These are phyloP conservation scores for Brachionus angularis DNA, from an alignment of 1,140 invertebrate species.

Conservation along the genomic window DNA sequence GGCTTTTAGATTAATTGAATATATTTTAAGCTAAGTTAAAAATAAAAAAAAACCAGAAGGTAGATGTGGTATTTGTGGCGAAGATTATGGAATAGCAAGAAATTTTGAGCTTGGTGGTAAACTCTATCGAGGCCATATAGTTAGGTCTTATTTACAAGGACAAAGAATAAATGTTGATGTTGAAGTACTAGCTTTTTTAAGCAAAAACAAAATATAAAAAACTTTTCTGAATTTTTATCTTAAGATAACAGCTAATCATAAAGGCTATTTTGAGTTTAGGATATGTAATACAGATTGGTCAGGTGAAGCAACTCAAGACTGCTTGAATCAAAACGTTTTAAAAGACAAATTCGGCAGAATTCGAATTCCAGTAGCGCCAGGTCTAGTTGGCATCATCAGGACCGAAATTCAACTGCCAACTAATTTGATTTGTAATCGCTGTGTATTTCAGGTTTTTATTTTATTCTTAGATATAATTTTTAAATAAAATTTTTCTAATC, in stretches of 20 bases:
- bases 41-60: conserved; percentile 39
- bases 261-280: conserved; percentile 50
- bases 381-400: background rate
- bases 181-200: background rate
- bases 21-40: background rate
- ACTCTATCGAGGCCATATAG: background rate
- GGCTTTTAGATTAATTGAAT: background rate
- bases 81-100: background rate
- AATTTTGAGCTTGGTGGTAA: conserved; percentile 36
- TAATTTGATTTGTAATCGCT: conserved; percentile 51
- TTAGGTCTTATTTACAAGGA: conserved; percentile 11
- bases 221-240: conserved; percentile 57
- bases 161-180: conserved; percentile 1
- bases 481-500: no score
- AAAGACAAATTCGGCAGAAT: background rate
- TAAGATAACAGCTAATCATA: conserved; percentile 59
- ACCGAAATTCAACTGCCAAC: conserved; percentile 47
- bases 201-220: background rate
- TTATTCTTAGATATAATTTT: no score
- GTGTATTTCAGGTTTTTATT: conserved; percentile 58
- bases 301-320: conserved; percentile 35
- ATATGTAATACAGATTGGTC: conserved; percentile 46
- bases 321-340: conserved; percentile 24
- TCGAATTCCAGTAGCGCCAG: background rate
- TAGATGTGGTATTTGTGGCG: conserved; percentile 43